Percentiles rank a stretch among this genome's conserved stretches.
Conservation (phyloP, 1,140 invertebrate species). For the Fragariocoptes setiger region DNA sequence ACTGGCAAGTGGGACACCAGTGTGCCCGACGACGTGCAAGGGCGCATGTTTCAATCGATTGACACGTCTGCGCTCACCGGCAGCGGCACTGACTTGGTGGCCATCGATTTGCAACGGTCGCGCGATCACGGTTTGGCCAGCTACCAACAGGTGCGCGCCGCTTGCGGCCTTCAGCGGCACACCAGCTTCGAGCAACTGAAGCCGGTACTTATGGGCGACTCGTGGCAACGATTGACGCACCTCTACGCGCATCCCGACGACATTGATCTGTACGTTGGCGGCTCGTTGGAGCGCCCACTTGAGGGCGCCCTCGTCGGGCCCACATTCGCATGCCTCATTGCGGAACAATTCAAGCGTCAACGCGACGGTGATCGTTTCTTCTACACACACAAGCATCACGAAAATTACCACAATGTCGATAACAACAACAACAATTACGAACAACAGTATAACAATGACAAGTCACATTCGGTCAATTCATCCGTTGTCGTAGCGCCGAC, state of each 20-base stretch:
- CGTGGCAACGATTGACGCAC: conserved; percentile 26
- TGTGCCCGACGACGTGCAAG: conserved; percentile 39
- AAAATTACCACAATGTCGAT: no score
- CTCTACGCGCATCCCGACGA: conserved; percentile 15
- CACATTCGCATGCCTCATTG: conserved; percentile 23
- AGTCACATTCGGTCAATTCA: no score
- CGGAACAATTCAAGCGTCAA: conserved; percentile 22
- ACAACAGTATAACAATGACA: no score
- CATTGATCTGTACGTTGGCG: conserved; percentile 16
- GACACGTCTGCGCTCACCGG: conserved; percentile 10
- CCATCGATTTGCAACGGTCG: conserved; percentile 54
- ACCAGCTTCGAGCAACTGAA: conserved; percentile 36
- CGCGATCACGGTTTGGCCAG: conserved; percentile 52
- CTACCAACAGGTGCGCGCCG: conserved; percentile 43
- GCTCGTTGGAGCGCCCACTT: conserved; percentile 13
- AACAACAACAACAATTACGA: no score
- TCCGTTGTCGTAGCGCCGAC: no score
- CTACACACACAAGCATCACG: no score
- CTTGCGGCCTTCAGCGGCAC: conserved; percentile 39
- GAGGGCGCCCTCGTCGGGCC: conserved; percentile 22
- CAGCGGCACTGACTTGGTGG: conserved; percentile 36
- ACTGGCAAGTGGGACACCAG: conserved; percentile 78
- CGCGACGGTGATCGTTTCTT: conserved; percentile 21
- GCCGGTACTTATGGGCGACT: conserved; percentile 13
- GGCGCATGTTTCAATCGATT: conserved; percentile 16